These are phyloP conservation scores for Aselliscus stoliczkanus DNA, from an alignment of 2,797 vertebrate genomes.

Conservation along the genomic window DNA sequence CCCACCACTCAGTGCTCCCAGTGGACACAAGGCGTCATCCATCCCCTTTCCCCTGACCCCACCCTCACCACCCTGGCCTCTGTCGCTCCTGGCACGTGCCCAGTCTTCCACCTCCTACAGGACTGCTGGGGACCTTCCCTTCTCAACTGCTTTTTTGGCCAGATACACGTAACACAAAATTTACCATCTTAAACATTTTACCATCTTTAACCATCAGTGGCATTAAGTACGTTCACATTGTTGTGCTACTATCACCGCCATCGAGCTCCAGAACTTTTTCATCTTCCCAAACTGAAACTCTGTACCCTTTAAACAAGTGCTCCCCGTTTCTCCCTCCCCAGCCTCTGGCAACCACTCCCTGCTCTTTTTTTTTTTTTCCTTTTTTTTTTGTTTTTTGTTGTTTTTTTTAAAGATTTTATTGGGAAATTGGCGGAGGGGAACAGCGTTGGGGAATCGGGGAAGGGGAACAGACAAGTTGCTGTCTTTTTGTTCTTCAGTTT, in stretches of 20 bases:
- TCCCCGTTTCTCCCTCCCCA: background rate
- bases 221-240: background rate
- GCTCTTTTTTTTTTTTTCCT: too few relatives aligned
- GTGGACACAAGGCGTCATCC: background rate
- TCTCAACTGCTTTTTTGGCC: background rate
- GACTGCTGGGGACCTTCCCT: background rate
- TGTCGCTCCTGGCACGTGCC: background rate
- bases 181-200: background rate
- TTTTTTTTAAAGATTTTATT: too few relatives aligned
- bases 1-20: background rate
- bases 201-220: too few relatives aligned
- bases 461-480: too few relatives aligned
- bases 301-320: background rate
- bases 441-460: too few relatives aligned
- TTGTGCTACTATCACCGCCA: background rate
- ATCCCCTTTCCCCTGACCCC: background rate
- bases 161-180: background rate
- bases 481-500: too few relatives aligned
- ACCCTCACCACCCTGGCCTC: background rate
- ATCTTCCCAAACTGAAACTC: background rate
- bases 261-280: background rate
- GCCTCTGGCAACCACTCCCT: background rate
- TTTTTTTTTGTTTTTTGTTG: too few relatives aligned
- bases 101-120: background rate
- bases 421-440: too few relatives aligned